phyloP scores from a whole-genome alignment of 2,797 vertebrate species.

The Gymnopithys bicolor region DNA sequence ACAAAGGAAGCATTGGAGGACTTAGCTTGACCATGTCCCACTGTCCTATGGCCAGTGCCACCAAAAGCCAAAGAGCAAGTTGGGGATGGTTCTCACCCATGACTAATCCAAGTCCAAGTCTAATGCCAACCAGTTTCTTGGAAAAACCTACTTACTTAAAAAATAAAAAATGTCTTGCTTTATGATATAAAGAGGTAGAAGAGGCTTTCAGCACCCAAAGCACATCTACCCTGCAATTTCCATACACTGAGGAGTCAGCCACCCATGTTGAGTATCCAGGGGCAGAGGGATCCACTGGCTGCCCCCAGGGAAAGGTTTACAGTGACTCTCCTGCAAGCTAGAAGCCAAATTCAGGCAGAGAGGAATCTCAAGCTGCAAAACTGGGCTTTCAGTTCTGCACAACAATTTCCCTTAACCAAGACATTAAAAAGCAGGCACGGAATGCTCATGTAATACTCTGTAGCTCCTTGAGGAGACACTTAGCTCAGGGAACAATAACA shows the following conservation, averaged over 20 bases:
- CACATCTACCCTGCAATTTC: background rate
- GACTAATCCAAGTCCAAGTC: background rate
- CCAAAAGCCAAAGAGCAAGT: background rate
- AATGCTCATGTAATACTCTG: background rate
- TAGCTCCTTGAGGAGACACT: constrained; percentile 32
- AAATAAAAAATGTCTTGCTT: too few species aligned
- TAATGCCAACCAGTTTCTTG: background rate
- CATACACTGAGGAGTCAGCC: background rate
- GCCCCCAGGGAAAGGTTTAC: background rate
- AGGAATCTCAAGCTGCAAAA: background rate
- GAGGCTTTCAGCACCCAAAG: background rate
- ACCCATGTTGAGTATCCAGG: background rate
- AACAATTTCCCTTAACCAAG: background rate
- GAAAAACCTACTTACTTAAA: background rate
- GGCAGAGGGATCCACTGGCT: background rate
- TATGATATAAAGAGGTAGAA: background rate
- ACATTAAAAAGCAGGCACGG: background rate
- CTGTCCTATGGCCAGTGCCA: background rate
- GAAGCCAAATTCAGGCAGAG: background rate
- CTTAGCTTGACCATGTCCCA: background rate
- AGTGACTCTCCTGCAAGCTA: background rate
- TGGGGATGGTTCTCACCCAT: background rate
- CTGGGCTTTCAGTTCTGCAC: background rate
- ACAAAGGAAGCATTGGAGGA: background rate
- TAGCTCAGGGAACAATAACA: constrained; percentile 1